These are phyloP conservation scores for Xestia ashworthii DNA, from an alignment of 2,888 invertebrate species.

Conservation along the genomic window DNA sequence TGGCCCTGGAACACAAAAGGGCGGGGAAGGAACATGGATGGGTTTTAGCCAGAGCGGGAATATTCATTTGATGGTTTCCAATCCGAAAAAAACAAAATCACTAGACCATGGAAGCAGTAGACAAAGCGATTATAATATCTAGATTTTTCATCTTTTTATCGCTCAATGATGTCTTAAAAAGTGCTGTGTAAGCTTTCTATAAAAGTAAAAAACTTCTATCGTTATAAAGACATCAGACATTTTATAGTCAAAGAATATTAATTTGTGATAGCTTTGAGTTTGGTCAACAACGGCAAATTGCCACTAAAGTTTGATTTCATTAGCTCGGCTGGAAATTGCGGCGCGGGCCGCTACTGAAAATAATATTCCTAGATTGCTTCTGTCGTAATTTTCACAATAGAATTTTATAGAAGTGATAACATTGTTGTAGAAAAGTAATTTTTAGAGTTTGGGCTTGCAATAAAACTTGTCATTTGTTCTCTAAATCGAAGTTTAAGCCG, in stretches of 20 bases:
- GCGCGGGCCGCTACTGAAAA: constrained; percentile 9
- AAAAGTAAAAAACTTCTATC: constrained; percentile 7
- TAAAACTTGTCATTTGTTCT: neutral
- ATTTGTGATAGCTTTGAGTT: constrained; percentile 34
- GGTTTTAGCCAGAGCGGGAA: too few species aligned
- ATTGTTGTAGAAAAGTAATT: constrained; percentile 5
- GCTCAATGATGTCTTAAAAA: neutral
- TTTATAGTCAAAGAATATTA: constrained; percentile 26
- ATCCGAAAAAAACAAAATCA: neutral
- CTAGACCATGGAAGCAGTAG: neutral
- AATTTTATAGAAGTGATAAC: constrained; percentile 19
- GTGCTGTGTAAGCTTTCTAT: neutral
- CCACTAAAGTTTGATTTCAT: constrained; percentile 38
- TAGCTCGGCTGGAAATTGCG: constrained; percentile 30
- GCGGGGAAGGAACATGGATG: too few species aligned
- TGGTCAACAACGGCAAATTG: constrained; percentile 29
- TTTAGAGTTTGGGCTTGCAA: too few species aligned
- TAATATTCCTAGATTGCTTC: constrained; percentile 15
- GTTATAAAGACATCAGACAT: constrained; percentile 21
- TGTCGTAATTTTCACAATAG: constrained; percentile 20
- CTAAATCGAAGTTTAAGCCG: neutral
- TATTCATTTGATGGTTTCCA: too few species aligned
- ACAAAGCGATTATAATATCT: neutral
- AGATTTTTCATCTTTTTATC: neutral
- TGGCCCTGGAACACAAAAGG: too few species aligned